Evolutionary conservation across 2,888 invertebrate species (phyloP), one percentile per base, ranked within the genome.

Genomic region (Callyntrura guangdongensis): DNA sequence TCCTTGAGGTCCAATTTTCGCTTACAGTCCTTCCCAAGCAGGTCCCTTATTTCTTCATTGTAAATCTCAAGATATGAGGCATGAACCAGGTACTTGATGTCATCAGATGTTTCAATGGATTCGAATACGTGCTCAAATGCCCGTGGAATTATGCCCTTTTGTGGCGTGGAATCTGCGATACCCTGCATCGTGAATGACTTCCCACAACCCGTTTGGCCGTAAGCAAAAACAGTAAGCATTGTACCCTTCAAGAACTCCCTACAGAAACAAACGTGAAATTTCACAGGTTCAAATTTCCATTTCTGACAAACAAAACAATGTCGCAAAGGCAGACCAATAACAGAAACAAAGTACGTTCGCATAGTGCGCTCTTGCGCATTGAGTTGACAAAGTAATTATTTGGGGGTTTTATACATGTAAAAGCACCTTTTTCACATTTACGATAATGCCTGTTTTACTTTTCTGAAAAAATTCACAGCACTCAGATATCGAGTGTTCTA

Each of bases 111-210:
- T 1, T 97, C 96, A 56, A 97, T 97, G 0, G 97, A 97, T 95
- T 98, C 98, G 95, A 98, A 98, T 89, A 98, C 96, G 94, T 98
- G 98, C 94, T 98, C 98, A 95, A 98, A 97, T 0, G 98, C 97
- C 72, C 97, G 96, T 6, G 97, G 97, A 94, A 98, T 97, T 92
- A 97, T 97, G 0, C 97, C 96, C 83, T 95, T 95, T 91, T 95
- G 95, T 92, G 92, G 95, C 95, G 94, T 95, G 94, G 95, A 96
- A 83, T 95, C 95, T 0, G 95, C 93, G 36, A 96, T 95, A 9
- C 97, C 98, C 94, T 98, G 98, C 98, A 98, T 98, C 12, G 98
- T 97, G 94, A 97, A 98, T 0, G 98, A 98, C 95, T 98, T 98
- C 0, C 98, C 98, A 94, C 98, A 98, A 0, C 98, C 98, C 0